A percentile compares a stretch with the other conserved stretches of the same genome.
Conservation (phyloP, 2,797 vertebrate species). For the Rhadinocentrus ornatus region DNA sequence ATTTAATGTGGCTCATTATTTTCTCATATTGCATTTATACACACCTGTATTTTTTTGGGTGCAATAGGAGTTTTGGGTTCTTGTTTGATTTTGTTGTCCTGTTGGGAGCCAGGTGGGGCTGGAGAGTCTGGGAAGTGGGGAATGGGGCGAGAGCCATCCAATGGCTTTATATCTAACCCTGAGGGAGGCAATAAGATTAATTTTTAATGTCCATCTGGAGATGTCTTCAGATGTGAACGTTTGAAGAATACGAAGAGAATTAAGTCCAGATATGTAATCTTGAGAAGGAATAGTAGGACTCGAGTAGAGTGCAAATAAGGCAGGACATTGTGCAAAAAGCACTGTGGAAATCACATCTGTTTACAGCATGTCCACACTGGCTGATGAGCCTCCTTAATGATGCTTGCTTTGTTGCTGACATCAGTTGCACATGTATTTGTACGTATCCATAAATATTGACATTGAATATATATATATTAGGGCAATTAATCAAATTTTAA, state of each 20-base stretch:
- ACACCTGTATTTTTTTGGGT: conserved; percentile 87
- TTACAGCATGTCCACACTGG: background rate
- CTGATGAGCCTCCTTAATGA: background rate
- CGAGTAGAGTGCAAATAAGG: background rate
- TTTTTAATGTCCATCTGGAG: background rate
- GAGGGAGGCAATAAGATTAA: conserved; percentile 3
- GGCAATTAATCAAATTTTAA: too few species aligned
- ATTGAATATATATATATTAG: too few species aligned
- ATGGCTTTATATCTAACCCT: conserved; percentile 85
- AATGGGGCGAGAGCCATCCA: conserved; percentile 83
- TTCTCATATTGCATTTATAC: conserved; percentile 10
- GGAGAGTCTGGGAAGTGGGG: conserved; percentile 84
- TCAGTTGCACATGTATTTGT: too few species aligned
- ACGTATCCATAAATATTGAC: too few species aligned
- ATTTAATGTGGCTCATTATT: background rate
- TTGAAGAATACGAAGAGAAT: background rate
- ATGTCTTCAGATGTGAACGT: background rate
- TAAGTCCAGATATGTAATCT: background rate
- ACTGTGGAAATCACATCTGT: background rate
- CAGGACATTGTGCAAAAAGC: background rate
- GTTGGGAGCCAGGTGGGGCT: conserved; percentile 75
- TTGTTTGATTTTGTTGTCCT: conserved; percentile 88
- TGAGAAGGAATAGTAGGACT: background rate
- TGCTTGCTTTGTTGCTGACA: too few species aligned
- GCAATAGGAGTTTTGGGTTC: conserved; percentile 89